phyloP scores from a whole-genome alignment of 2,888 invertebrate species.

The Lithosia quadra region DNA sequence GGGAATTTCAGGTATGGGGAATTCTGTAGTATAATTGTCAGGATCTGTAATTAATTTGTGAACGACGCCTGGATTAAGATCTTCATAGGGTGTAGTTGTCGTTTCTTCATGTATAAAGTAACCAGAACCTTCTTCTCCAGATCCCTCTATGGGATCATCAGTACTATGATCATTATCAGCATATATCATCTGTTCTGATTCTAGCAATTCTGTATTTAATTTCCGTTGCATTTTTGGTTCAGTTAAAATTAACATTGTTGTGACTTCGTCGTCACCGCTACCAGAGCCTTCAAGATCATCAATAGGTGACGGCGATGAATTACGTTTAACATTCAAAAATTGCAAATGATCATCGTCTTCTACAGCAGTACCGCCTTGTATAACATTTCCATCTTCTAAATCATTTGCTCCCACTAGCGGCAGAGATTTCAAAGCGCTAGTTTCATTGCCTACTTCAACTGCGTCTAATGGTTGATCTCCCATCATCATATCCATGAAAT shows the following conservation, averaged over 20 bases:
- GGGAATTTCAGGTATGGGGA: conserved; percentile 67
- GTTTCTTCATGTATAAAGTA: conserved; percentile 49
- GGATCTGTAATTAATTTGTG: conserved; percentile 48
- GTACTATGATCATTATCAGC: conserved; percentile 64
- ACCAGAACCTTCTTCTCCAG: conserved; percentile 79
- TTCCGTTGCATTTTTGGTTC: conserved; percentile 58
- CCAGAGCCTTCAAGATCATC: conserved; percentile 71
- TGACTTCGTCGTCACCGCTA: conserved; percentile 76
- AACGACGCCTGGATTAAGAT: conserved; percentile 67
- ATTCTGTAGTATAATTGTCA: conserved; percentile 72
- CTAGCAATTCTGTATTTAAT: conserved; percentile 53
- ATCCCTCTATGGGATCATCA: conserved; percentile 73
- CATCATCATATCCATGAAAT: conserved; percentile 87
- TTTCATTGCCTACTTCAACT: conserved; percentile 71
- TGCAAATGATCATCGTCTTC: conserved; percentile 78
- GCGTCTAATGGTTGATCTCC: conserved; percentile 87
- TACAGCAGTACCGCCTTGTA: conserved; percentile 61
- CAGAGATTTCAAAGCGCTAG: conserved; percentile 76
- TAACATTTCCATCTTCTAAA: conserved; percentile 78
- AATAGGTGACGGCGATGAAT: conserved; percentile 53
- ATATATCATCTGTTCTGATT: conserved; percentile 64
- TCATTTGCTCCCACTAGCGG: conserved; percentile 70
- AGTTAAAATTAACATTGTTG: conserved; percentile 72
- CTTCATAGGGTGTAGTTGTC: conserved; percentile 63
- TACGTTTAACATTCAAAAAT: conserved; percentile 73